Evolutionary conservation across 2,888 invertebrate genomes (phyloP), one percentile per base, ranked within the genome.

Genomic region (Oxycera nigricornis): DNA sequence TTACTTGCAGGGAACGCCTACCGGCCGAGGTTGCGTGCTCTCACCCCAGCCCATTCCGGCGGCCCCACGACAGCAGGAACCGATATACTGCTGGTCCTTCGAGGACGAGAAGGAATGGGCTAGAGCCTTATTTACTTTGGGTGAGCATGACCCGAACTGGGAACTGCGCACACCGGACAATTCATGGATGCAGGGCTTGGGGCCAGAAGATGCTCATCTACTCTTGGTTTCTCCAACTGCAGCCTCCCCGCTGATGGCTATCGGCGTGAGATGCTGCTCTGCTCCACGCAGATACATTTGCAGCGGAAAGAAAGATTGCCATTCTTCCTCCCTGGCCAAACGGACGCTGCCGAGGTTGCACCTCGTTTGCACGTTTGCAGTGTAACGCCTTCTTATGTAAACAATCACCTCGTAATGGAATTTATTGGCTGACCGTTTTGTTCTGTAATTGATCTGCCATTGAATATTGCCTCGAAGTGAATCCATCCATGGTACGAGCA

Each of bases 341-440:
- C 14, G 24, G 52, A 50, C 55, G 31, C 46, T 22, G 31, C 52
- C 31, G 20, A 55, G 35, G 22, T 31, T 52, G 52, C 24, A 52
- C 26, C 52, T 52, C 41, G 20, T 52, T 70, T 52, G 35, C 26
- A 55, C 52, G 70, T 55, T 70, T 70, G 52, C 52, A 31, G 35
- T 55, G 74, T 20, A 73, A 76, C 80, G 79, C 79, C 79, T 79
- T 78, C 79, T 78, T 79, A 77, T 78, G 78, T 78, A 78, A 79
- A 78, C 79, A 79, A 79, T 78, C 79, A 78, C 78, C 78, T 77
- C 79, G 77, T 79, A 79, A 79, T 80, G 78, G 78, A 79, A 78
- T 79, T 80, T 80, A 80, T 80, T 80, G 79, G 78, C 77, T 77
- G 79, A 76, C 77, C 75, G 74, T 74, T 77, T 75, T 76, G 75